Percentiles rank a stretch among this genome's conserved stretches.
Conservation (phyloP, 2,113 vertebrate species). For the Corydoras sp. region DNA sequence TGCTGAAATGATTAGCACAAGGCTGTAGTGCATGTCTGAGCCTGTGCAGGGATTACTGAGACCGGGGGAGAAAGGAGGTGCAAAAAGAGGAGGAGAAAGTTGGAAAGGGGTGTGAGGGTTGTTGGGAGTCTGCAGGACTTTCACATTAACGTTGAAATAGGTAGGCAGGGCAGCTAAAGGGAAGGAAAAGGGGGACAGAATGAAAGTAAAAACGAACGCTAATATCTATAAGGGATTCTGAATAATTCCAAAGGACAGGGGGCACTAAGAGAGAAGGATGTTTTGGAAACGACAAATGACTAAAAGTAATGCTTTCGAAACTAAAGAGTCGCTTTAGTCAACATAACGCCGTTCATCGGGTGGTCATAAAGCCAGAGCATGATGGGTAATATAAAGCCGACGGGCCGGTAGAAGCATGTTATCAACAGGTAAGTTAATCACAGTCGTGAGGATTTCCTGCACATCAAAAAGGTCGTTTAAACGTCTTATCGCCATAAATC, state of each 20-base stretch:
- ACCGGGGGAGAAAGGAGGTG: constrained; percentile 24
- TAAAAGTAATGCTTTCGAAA: too few species aligned
- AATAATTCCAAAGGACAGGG: constrained; percentile 16
- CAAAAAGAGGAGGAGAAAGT: constrained; percentile 26
- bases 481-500: too few species aligned
- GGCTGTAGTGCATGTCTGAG: constrained; percentile 62
- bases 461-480: too few species aligned
- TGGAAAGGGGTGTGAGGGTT: constrained; percentile 13
- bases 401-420: constrained; percentile 70
- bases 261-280: constrained; percentile 19
- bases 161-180: neutral
- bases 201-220: constrained; percentile 22
- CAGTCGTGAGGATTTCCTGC: too few species aligned
- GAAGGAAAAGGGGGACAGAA: neutral
- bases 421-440: constrained; percentile 60
- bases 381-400: constrained; percentile 20
- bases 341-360: neutral
- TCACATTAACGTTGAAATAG: neutral
- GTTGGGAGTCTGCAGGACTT: constrained; percentile 20
- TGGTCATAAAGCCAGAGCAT: constrained; percentile 23
- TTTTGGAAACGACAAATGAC: too few species aligned
- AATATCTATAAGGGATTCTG: neutral
- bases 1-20: constrained; percentile 63
- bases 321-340: constrained; percentile 5
- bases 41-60: constrained; percentile 44